Percentiles rank a stretch among this genome's conserved stretches.
Evolutionary conservation across 2,888 invertebrate genomes (phyloP).

Genomic region (Glaucopsyche alexis): DNA sequence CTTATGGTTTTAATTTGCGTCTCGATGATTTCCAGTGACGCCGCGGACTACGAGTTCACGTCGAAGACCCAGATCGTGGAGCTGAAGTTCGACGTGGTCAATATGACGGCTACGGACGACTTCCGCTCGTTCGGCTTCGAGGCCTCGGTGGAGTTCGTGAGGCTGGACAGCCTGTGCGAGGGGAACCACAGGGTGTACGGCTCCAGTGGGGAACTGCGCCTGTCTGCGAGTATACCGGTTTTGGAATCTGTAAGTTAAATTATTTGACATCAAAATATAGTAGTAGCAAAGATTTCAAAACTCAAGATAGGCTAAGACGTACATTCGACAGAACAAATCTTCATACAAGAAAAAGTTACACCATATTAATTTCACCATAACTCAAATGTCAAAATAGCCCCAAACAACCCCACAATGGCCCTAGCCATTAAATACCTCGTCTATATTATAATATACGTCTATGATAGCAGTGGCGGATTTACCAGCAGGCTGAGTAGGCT

Average conservation of each 20-base stretch:
- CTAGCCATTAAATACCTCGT: too few relatives aligned
- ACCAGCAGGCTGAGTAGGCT: too few relatives aligned
- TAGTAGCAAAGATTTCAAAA: too few relatives aligned
- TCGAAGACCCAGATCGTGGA: conserved; percentile 89
- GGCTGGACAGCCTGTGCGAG: conserved; percentile 18
- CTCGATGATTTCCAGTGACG: conserved; percentile 55
- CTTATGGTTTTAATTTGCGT: neutral
- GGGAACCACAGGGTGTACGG: conserved; percentile 25
- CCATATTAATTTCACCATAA: too few relatives aligned
- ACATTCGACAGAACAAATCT: too few relatives aligned
- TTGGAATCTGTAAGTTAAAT: conserved; percentile 22
- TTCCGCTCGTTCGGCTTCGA: conserved; percentile 28
- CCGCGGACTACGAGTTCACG: conserved; percentile 84
- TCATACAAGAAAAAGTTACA: too few relatives aligned
- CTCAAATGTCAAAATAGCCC: too few relatives aligned
- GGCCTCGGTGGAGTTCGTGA: conserved; percentile 29
- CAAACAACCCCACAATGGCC: too few relatives aligned
- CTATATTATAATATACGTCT: too few relatives aligned
- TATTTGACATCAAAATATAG: neutral
- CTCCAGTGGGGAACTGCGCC: conserved; percentile 25
- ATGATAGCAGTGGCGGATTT: too few relatives aligned
- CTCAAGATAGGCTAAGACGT: too few relatives aligned
- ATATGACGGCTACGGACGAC: conserved; percentile 45
- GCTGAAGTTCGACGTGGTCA: conserved; percentile 88
- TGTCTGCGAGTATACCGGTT: conserved; percentile 17